Conservation (phyloP, 1,140 invertebrate species). For the Danaus plexippus region DNA sequence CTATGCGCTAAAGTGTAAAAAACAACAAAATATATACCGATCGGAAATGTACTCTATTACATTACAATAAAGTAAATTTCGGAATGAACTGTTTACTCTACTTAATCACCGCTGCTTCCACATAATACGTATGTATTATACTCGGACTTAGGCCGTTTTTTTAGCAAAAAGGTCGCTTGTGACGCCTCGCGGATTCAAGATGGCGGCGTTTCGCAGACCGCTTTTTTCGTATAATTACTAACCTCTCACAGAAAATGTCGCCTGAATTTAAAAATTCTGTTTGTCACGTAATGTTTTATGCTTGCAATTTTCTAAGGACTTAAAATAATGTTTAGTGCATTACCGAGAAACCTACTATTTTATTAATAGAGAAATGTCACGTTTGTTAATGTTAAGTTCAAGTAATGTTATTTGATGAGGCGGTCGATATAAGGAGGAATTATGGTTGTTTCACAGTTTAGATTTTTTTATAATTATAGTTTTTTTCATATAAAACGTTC, state of each 20-base stretch:
- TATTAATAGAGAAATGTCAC: too few relatives aligned
- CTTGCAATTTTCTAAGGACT: conserved; percentile 15
- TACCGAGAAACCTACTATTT: too few relatives aligned
- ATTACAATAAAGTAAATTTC: conserved; percentile 29
- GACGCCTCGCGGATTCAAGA: conserved; percentile 65
- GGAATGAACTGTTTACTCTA: conserved; percentile 18
- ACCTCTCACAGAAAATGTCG: conserved; percentile 28
- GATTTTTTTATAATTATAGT: too few relatives aligned
- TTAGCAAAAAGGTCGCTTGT: conserved; percentile 53
- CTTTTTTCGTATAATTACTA: conserved; percentile 41
- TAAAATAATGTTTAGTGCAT: too few relatives aligned
- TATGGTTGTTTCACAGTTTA: too few relatives aligned
- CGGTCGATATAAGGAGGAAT: too few relatives aligned
- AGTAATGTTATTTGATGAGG: too few relatives aligned
- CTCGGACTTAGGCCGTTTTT: conserved; percentile 59
- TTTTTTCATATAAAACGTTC: too few relatives aligned
- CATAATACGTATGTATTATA: conserved; percentile 65
- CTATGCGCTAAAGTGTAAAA: conserved; percentile 47
- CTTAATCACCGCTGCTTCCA: conserved; percentile 61
- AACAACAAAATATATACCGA: conserved; percentile 30
- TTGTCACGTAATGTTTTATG: conserved; percentile 18
- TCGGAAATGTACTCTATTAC: conserved; percentile 27
- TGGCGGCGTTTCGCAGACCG: conserved; percentile 44
- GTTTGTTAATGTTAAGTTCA: too few relatives aligned
- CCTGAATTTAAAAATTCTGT: conserved; percentile 26